Base-by-base conservation (phyloP, 2,113 vertebrate species). In the Periophthalmus modestus region DNA sequence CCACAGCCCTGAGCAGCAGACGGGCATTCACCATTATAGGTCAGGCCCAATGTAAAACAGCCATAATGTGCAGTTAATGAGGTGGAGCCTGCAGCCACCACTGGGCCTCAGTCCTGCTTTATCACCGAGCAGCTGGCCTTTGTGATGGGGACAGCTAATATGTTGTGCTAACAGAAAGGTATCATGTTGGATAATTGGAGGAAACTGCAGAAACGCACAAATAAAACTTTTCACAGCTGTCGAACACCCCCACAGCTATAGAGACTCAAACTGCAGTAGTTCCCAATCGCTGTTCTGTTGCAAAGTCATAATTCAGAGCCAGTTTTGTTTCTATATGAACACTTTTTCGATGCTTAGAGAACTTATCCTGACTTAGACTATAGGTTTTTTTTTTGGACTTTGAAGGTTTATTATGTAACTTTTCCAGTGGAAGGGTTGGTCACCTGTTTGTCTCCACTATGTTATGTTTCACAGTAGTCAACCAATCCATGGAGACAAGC, bases 211-310 rank as follows among this genome's bases (percentile, higher is more conserved):
- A 65, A 68, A 48, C 36, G 7, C 5, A 39, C 59, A 72, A 70
- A 73, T 71, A 19, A 80, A 75, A 68, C 65, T 63, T 34, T 58
- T 47, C 0, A 1, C 69, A 58, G 39, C 65, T 52, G 24, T 66
- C 43, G n/a, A 57, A 77, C 57, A n/a, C 65, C 39, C 66, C 59
- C 72, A 47, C 75, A 78, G 23, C 52, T 78, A 84, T 84, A 78
- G 82, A 79, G 85, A 88, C 84, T 82, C 81, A 78, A 75, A 7
- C 19, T 68, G 57, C 9, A 77, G 66, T 43, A 50, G 59, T 7
- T 62, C 24, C n/a, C 52, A 21, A 55, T 21, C 7, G 9, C 19
- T 55, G 58, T 34, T 62, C 28, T 34, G 59, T 7, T 62, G 59
- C 23, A 7, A 34, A 18, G 13, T 62, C 23, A 5, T 59, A 13